Evolutionary conservation across 2,797 vertebrate genomes (phyloP).

Genomic region (Anabacerthia variegaticeps): DNA sequence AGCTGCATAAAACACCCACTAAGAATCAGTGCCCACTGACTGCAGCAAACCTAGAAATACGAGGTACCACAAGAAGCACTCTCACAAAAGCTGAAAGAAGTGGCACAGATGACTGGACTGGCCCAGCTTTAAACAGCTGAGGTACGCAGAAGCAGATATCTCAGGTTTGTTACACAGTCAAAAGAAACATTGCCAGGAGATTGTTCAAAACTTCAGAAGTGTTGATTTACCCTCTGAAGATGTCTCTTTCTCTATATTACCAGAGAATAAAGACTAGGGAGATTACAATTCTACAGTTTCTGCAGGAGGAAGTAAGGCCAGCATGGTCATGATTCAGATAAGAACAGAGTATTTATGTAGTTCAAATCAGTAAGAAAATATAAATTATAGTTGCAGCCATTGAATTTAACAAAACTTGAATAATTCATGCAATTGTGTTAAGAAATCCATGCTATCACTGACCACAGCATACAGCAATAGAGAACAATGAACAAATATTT

Average conservation of each 20-base stretch:
- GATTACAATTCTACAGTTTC: background rate
- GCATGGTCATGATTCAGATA: background rate
- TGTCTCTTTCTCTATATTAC: background rate
- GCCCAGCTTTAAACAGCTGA: background rate
- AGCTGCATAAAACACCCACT: background rate
- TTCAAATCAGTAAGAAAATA: background rate
- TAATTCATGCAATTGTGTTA: background rate
- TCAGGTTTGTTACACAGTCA: background rate
- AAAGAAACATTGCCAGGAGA: background rate
- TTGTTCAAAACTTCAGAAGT: background rate
- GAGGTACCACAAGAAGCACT: background rate
- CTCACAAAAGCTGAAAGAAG: background rate
- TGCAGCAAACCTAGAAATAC: fast-evolving
- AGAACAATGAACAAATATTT: background rate
- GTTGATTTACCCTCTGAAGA: background rate
- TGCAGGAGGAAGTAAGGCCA: background rate
- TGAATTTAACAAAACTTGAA: background rate
- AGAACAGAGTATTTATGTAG: background rate
- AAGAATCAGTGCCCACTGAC: background rate
- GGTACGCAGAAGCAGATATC: background rate
- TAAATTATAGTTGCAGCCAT: background rate
- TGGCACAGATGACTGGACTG: background rate
- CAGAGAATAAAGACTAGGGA: background rate
- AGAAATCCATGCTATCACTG: background rate
- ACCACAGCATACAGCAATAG: background rate